phyloP scores from a whole-genome alignment of 2,113 vertebrate species.

The Mobula birostris region DNA sequence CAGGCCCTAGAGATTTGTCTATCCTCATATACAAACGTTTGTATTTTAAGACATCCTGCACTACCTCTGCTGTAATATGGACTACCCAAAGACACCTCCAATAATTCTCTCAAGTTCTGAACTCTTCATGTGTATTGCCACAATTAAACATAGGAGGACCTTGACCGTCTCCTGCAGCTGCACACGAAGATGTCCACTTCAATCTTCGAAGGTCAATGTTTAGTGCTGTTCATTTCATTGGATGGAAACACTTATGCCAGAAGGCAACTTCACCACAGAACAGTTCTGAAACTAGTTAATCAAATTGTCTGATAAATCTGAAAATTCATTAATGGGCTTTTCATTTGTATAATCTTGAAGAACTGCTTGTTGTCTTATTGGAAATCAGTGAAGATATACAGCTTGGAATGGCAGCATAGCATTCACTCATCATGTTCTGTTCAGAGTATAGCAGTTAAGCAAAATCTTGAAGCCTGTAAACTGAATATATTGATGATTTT shows the following conservation, averaged over 20 bases:
- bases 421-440: neutral
- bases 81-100: too few species aligned
- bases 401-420: neutral
- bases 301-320: neutral
- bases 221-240: neutral
- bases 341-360: neutral
- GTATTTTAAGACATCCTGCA: too few species aligned
- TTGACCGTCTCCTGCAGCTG: too few species aligned
- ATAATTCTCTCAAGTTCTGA: too few species aligned
- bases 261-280: too few species aligned
- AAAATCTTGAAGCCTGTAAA: neutral
- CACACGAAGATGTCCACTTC: too few species aligned
- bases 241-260: neutral
- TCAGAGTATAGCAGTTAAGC: neutral
- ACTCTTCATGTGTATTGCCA: too few species aligned
- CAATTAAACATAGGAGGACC: too few species aligned
- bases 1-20: too few species aligned
- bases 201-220: too few species aligned
- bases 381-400: neutral
- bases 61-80: too few species aligned
- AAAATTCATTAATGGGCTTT: neutral
- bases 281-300: neutral
- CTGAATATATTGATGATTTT: neutral
- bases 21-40: too few species aligned
- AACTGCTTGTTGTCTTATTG: neutral